Evolutionary conservation across 2,888 invertebrate genomes (phyloP), one percentile per base, ranked within the genome.

Genomic region (Leptogaster cylindrica): DNA sequence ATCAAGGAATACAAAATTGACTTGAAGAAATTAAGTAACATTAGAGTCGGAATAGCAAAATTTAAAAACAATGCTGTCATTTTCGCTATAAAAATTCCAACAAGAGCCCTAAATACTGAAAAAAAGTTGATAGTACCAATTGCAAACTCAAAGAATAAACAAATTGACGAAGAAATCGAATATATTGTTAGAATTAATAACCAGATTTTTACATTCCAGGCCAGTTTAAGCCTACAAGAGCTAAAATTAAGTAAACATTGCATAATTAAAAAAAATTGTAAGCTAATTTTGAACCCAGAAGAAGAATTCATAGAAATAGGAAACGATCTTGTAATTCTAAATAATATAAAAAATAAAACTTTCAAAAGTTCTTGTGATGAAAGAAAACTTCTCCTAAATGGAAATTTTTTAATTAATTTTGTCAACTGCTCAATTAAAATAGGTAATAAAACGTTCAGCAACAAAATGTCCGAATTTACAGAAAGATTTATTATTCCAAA

Each of bases 81-180:
- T 12, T 63, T 68, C 28, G 68, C 68, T 5, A 66, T 68, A 18
- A 64, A 70, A 55, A 69, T 68, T 20, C 66, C 68, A 36, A 36
- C 48, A 44, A 16, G 12, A 44, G 7, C n/a, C 7, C 5, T 55
- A 41, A 66, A 64, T 28, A 20, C 50, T 14, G 55, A 48, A 18
- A 28, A 58, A 2, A 69, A 69, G 68, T 10, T 68, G 6, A 50
- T 67, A 31, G 23, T 52, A 14, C 68, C 69, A 31, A 58, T 69
- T n/a, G 55, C 44, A n/a, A 70, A 55, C 14, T 63, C 58, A 51
- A 28, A 65, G 12, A 20, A 33, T 48, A 36, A 41, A 14, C 65
- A 70, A 68, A 61, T 69, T 10, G 31, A 50, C 16, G 25, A 64
- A 7, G 58, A 61, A 52, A 10, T 55, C 14, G 33, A 52, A 36